Evolutionary conservation across 2,113 vertebrate genomes (phyloP).

Genomic region (Accipiter cooperii): DNA sequence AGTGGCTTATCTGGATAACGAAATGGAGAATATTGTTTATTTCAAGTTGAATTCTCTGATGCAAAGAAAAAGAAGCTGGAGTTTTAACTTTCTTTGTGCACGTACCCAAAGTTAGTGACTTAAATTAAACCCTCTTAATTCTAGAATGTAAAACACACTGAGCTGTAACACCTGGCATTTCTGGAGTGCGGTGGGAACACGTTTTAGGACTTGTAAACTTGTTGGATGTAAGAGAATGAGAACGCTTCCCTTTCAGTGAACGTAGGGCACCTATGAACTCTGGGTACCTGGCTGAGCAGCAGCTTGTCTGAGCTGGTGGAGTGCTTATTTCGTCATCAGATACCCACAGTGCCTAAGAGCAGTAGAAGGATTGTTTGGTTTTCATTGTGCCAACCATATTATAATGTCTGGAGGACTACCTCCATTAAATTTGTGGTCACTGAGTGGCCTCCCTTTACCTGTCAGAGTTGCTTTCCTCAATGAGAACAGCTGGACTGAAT

Average conservation of each 20-base stretch:
- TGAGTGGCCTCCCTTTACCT: neutral
- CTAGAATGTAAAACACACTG: neutral
- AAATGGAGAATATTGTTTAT: neutral
- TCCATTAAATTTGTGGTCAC: neutral
- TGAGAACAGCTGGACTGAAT: neutral
- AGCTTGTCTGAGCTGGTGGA: neutral
- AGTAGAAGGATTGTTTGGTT: neutral
- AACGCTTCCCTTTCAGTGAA: neutral
- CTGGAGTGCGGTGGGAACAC: fast-evolving
- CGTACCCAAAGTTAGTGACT: neutral
- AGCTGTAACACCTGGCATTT: neutral
- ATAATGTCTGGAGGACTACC: neutral
- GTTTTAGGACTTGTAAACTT: neutral
- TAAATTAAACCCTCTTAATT: neutral
- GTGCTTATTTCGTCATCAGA: neutral
- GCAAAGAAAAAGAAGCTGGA: neutral
- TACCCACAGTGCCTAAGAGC: neutral
- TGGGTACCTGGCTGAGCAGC: neutral
- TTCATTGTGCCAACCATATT: neutral
- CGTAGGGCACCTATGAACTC: neutral
- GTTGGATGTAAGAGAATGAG: neutral
- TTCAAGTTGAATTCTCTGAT: neutral
- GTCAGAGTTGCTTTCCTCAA: neutral
- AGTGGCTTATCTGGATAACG: neutral
- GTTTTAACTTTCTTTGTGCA: neutral